A percentile compares a stretch with the other conserved stretches of the same genome.
Evolutionary conservation across 2,888 invertebrate species (phyloP).

Genomic region (Euphydryas editha): DNA sequence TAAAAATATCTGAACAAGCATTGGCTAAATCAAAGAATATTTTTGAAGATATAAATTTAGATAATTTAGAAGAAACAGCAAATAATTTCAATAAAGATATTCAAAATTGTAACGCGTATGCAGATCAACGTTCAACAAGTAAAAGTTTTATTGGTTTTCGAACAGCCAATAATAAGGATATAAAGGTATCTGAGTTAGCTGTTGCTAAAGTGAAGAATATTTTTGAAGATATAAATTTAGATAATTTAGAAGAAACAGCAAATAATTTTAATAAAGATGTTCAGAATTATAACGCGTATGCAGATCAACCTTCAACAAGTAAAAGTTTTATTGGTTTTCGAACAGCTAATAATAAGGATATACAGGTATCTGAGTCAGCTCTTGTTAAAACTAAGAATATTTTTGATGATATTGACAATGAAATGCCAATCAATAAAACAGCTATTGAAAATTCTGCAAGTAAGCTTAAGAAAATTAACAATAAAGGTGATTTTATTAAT

Average conservation of each 20-base stretch:
- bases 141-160: conserved; percentile 54
- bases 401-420: conserved; percentile 48
- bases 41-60: conserved; percentile 25
- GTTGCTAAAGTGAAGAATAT: conserved; percentile 54
- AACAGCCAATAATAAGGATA: conserved; percentile 65
- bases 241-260: too few species aligned
- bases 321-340: conserved; percentile 54
- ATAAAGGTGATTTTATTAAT: neutral
- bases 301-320: conserved; percentile 8
- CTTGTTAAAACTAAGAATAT: conserved; percentile 53
- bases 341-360: conserved; percentile 65
- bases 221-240: conserved; percentile 54
- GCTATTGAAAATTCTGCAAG: neutral
- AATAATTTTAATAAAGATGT: neutral
- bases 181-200: conserved; percentile 57
- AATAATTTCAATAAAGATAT: neutral
- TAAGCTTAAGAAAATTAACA: neutral
- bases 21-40: conserved; percentile 10
- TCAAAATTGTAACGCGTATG: neutral
- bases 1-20: conserved; percentile 6
- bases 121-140: conserved; percentile 7
- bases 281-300: neutral
- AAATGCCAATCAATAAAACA: neutral
- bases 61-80: neutral
- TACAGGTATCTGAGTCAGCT: conserved; percentile 57